These are phyloP conservation scores for Taphrorychus bicolor DNA, from an alignment of 2,888 invertebrate species.

Conservation along the genomic window DNA sequence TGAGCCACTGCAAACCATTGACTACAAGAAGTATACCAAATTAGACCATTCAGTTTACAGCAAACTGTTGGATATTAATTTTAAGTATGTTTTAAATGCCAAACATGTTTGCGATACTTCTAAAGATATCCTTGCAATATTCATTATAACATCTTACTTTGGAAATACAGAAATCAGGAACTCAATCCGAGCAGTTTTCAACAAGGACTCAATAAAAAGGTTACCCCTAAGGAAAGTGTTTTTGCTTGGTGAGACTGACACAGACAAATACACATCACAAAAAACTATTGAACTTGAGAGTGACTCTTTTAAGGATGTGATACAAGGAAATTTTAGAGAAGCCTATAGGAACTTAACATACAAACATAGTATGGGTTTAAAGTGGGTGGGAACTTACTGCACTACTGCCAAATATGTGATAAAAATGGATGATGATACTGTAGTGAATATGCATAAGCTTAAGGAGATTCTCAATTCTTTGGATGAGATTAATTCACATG, in stretches of 20 bases:
- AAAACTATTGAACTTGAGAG: slow-evolving; percentile 69
- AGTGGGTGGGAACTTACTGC: slow-evolving; percentile 75
- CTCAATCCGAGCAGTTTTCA: slow-evolving; percentile 73
- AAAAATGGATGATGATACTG: slow-evolving; percentile 85
- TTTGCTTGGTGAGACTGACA: slow-evolving; percentile 68
- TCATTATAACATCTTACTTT: slow-evolving; percentile 79
- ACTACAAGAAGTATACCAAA: too few relatives aligned
- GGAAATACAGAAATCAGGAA: slow-evolving; percentile 74
- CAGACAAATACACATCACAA: slow-evolving; percentile 65
- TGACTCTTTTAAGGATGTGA: slow-evolving; percentile 69
- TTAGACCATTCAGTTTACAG: too few relatives aligned
- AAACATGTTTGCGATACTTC: slow-evolving; percentile 45
- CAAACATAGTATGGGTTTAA: slow-evolving; percentile 82
- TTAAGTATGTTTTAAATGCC: slow-evolving; percentile 50
- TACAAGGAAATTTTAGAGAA: slow-evolving; percentile 78
- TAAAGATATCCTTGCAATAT: slow-evolving; percentile 53
- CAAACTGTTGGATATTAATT: slow-evolving; percentile 50
- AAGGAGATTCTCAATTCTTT: slow-evolving; percentile 59
- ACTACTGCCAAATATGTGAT: slow-evolving; percentile 68
- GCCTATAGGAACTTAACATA: slow-evolving; percentile 82
- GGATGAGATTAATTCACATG: slow-evolving; percentile 48
- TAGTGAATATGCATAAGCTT: slow-evolving; percentile 71
- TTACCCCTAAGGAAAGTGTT: slow-evolving; percentile 72
- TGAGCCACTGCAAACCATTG: too few relatives aligned
- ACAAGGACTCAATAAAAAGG: slow-evolving; percentile 64